Evolutionary conservation across 2,113 vertebrate genomes (phyloP).

Genomic region (Strix uralensis): DNA sequence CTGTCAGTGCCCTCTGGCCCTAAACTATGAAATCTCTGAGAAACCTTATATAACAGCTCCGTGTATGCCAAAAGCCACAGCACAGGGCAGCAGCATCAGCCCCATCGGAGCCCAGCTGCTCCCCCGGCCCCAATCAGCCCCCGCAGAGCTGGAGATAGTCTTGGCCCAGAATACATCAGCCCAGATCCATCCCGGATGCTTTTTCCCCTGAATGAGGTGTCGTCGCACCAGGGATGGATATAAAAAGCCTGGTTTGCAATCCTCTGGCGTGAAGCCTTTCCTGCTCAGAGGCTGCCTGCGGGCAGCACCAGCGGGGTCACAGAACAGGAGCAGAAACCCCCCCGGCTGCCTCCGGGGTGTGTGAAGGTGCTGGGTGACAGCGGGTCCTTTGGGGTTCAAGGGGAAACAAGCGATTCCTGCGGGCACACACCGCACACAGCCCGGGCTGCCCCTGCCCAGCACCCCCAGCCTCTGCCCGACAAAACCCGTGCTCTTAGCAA

Average conservation of each 20-base stretch:
- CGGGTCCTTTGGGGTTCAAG: accelerated
- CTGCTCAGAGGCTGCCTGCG: neutral
- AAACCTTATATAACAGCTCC: neutral
- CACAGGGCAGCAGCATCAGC: neutral
- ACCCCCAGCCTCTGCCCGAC: neutral
- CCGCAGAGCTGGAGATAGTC: neutral
- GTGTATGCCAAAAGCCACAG: neutral
- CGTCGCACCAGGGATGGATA: neutral
- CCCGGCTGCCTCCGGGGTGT: neutral
- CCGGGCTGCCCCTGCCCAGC: accelerated
- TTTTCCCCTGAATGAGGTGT: neutral
- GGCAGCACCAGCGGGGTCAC: neutral
- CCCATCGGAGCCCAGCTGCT: neutral
- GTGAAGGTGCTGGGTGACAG: neutral
- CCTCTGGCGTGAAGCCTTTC: neutral
- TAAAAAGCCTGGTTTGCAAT: neutral
- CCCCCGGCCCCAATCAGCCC: neutral
- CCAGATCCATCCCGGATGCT: neutral
- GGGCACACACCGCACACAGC: neutral
- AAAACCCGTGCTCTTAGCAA: accelerated
- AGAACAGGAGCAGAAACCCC: neutral
- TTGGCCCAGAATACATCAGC: neutral
- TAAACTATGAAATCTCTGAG: neutral
- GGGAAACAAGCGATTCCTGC: neutral
- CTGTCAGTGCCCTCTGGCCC: neutral